These are phyloP conservation scores for Diachrysia chrysitis DNA, from an alignment of 2,888 invertebrate genomes.

Conservation along the genomic window DNA sequence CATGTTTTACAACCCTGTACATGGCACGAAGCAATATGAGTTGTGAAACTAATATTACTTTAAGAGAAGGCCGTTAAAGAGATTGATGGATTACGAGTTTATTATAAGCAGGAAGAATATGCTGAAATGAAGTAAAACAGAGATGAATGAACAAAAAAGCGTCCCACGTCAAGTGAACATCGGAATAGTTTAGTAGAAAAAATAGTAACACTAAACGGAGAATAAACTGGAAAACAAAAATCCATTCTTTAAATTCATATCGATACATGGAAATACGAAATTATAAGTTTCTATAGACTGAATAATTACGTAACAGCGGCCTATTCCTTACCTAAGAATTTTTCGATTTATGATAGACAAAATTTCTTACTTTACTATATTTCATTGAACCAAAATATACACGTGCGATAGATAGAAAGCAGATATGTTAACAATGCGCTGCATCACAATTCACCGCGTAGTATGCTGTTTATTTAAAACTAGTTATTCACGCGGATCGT, in stretches of 20 bases:
- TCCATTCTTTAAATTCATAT: neutral
- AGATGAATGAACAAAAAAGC: neutral
- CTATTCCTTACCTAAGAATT: neutral
- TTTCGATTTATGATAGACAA: neutral
- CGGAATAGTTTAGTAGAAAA: neutral
- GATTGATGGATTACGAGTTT: neutral
- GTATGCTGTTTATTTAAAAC: conserved; percentile 7
- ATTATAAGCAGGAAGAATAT: neutral
- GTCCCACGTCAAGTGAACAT: neutral
- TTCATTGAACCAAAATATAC: neutral
- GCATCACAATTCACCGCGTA: conserved; percentile 5
- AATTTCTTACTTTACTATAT: neutral
- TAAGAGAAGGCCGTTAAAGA: neutral
- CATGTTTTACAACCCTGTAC: conserved; percentile 4
- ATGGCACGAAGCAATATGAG: conserved; percentile 1
- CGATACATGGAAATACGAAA: neutral
- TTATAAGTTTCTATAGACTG: neutral
- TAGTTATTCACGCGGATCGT: conserved; percentile 1
- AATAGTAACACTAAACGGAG: neutral
- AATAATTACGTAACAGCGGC: neutral
- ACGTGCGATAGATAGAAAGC: neutral
- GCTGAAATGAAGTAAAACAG: neutral
- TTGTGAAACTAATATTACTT: conserved; percentile 1
- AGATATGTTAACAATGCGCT: conserved; percentile 3
- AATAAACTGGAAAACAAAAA: neutral